These are phyloP conservation scores for Acropternis orthonyx DNA, from an alignment of 2,797 vertebrate genomes.

Conservation along the genomic window DNA sequence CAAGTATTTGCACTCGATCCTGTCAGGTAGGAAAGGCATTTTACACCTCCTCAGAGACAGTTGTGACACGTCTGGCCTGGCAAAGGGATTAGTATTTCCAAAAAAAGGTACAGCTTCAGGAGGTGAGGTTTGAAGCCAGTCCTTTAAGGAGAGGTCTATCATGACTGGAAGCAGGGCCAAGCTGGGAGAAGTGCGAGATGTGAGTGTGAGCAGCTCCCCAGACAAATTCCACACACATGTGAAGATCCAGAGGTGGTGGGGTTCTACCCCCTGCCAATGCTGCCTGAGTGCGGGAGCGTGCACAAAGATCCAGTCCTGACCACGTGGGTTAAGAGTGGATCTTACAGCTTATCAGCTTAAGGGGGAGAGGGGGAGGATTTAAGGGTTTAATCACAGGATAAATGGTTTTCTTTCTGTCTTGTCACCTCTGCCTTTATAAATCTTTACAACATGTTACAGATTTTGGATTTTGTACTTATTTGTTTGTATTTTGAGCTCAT, in stretches of 20 bases:
- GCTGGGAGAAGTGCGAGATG: background rate
- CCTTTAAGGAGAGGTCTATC: background rate
- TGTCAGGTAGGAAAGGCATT: background rate
- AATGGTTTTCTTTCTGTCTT: background rate
- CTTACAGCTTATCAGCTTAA: slow-evolving; percentile 11
- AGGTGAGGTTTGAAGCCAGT: background rate
- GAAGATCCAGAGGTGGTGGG: background rate
- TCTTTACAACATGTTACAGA: background rate
- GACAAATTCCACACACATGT: background rate
- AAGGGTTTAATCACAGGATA: background rate
- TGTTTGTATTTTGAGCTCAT: background rate
- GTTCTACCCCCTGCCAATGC: background rate
- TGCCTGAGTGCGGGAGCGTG: background rate
- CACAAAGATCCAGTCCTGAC: background rate
- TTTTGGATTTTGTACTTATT: background rate
- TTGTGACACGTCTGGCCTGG: background rate
- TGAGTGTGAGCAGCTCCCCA: background rate
- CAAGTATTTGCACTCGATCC: background rate
- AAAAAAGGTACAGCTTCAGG: background rate
- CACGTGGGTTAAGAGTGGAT: background rate
- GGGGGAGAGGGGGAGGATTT: background rate
- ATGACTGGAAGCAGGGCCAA: background rate
- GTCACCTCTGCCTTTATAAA: background rate
- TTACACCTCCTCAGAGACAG: background rate
- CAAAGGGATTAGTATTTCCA: background rate